Evolutionary conservation across 2,888 invertebrate genomes (phyloP).

Genomic region (Zele albiditarsus): DNA sequence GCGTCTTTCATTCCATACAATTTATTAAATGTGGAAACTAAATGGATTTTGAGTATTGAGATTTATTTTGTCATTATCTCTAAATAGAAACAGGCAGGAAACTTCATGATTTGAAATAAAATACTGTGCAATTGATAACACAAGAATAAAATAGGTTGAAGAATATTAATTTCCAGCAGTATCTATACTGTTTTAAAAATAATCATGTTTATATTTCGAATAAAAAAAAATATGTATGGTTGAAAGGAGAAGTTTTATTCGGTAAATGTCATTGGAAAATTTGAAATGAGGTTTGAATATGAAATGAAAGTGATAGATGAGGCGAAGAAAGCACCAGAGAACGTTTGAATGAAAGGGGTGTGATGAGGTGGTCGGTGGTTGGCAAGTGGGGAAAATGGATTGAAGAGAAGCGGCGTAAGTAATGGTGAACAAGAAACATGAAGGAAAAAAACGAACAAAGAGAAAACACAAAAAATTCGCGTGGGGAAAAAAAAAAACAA

Average conservation of each 20-base stretch:
- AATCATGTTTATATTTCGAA: no score
- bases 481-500: conserved; percentile 26
- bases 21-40: no score
- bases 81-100: no score
- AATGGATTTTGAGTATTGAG: no score
- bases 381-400: neutral
- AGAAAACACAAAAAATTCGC: no score
- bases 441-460: conserved; percentile 26
- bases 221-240: neutral
- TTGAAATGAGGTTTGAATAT: neutral
- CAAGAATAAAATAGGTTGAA: neutral
- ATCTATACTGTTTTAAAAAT: neutral
- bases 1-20: no score
- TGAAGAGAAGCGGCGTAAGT: conserved; percentile 21
- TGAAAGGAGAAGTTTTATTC: neutral
- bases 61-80: no score
- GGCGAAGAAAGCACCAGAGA: conserved; percentile 16
- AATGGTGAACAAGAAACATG: conserved; percentile 42
- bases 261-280: conserved; percentile 31
- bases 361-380: neutral
- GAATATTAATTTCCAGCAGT: neutral
- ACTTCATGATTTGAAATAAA: no score
- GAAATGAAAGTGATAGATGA: neutral
- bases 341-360: conserved; percentile 10
- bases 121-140: neutral